These are phyloP conservation scores for Lasioglossum vierecki DNA, from an alignment of 2,888 invertebrate genomes.

Conservation along the genomic window DNA sequence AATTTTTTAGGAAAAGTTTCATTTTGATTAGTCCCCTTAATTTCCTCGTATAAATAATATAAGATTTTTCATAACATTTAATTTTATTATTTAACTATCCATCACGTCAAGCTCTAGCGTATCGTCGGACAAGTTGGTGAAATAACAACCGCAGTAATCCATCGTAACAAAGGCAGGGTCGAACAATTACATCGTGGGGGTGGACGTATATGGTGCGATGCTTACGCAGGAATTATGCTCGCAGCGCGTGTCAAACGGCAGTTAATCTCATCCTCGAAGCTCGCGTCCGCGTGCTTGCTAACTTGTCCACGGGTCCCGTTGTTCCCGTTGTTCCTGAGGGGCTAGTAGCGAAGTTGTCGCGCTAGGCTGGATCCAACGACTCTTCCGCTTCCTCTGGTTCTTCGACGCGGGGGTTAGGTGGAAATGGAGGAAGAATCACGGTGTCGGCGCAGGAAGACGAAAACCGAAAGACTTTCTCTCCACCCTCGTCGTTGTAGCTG, in stretches of 20 bases:
- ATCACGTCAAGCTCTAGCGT: not conserved
- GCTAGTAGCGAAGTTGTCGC: constrained; percentile 5
- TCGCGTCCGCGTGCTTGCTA: constrained; percentile 27
- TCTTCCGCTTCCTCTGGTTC: not conserved
- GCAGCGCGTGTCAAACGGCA: constrained; percentile 31
- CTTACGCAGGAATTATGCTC: constrained; percentile 22
- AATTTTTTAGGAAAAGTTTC: too few relatives aligned
- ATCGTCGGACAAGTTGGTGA: not conserved
- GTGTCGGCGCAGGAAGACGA: constrained; percentile 33
- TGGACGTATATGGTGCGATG: not conserved
- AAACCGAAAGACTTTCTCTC: constrained; percentile 49
- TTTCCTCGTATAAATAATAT: too few relatives aligned
- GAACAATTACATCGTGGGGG: not conserved
- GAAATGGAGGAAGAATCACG: constrained; percentile 31
- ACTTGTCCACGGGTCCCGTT: constrained; percentile 21
- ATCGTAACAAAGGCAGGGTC: not conserved
- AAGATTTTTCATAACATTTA: too few relatives aligned
- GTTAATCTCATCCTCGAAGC: constrained; percentile 47
- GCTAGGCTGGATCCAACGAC: not conserved
- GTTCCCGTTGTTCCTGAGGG: constrained; percentile 12
- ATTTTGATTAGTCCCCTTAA: too few relatives aligned
- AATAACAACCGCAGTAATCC: not conserved
- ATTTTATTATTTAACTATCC: not conserved
- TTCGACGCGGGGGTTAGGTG: not conserved
- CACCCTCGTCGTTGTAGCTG: constrained; percentile 49